Evolutionary conservation across 2,113 vertebrate genomes (phyloP), one percentile per base, ranked within the genome.

Genomic region (Ciconia stormi): DNA sequence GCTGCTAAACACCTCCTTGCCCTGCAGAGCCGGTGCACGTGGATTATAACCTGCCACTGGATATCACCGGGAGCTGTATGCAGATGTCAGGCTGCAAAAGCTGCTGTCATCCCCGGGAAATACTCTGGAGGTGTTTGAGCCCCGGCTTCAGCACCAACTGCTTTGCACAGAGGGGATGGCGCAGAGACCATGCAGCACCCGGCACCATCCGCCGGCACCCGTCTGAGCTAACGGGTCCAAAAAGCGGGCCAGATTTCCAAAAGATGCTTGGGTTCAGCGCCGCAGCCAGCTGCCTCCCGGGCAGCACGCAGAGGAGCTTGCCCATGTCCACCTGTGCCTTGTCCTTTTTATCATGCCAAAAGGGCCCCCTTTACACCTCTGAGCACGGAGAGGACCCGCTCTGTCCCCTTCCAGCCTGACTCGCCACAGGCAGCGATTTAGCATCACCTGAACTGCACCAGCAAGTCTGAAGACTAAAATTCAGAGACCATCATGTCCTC

Each of bases 341-440:
- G 19, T 22, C 38, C 46, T 22, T 55, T 44, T 23, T 18, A 11
- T 11, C 25, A 27, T 14, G 32, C 38, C 76, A 42, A 40, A 27
- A 72, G 67, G 23, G 27, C 5, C 50, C 30, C 26, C 25, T 34
- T 29, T 40, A 26, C 16, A 8, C 42, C 27, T 6, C 2, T 0
- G 22, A 23, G 58, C 63, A n/a, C 1, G 4, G 52, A 50, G 4
- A 50, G 49, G 67, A 69, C 20, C 53, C 2, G 2, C 49, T 19
- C 80, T 19, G 44, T 61, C 56, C 58, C 36, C 72, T 25, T 11
- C 11, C 90, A 82, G 69, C 55, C 53, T 23, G 50, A 8, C 69
- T 8, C 3, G 0, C n/a, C 12, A 14, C n/a, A 50, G 23, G 36
- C 61, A 72, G 78, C 0, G 0, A 61, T 34, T 38, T 8, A 42